Evolutionary conservation across 2,797 vertebrate genomes (phyloP).

Genomic region (Nyctibius grandis): DNA sequence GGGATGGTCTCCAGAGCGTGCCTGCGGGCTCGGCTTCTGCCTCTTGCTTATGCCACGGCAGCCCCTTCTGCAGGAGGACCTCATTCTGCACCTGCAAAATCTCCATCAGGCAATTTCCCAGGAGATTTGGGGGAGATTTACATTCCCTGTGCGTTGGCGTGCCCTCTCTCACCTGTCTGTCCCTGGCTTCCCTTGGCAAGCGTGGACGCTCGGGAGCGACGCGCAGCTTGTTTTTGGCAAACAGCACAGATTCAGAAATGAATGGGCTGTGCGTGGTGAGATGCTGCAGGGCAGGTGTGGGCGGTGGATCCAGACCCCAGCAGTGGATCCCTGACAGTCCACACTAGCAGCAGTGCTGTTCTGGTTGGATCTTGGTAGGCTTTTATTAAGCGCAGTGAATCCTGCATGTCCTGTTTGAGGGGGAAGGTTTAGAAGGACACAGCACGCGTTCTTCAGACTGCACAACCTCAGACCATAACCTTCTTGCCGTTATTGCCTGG

Average conservation of each 20-base stretch:
- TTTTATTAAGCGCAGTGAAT: not conserved
- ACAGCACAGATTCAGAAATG: fast-evolving
- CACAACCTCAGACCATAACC: not conserved
- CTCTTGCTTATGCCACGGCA: fast-evolving
- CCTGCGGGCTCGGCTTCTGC: not conserved
- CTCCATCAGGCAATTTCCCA: not conserved
- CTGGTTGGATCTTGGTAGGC: not conserved
- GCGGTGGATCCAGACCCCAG: not conserved
- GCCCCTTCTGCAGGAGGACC: too few relatives aligned
- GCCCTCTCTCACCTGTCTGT: fast-evolving
- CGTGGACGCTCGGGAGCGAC: not conserved
- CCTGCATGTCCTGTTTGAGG: not conserved
- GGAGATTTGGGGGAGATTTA: not conserved
- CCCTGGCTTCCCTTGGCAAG: not conserved
- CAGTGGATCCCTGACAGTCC: not conserved
- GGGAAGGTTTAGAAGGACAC: not conserved
- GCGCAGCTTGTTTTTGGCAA: not conserved
- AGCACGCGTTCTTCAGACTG: not conserved
- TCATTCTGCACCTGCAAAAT: not conserved
- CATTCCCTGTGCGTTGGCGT: not conserved
- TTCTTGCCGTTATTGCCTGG: not conserved
- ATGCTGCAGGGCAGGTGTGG: not conserved
- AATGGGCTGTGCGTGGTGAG: not conserved
- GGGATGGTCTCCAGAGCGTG: not conserved
- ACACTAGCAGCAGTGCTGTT: not conserved